phyloP scores from a whole-genome alignment of 2,797 vertebrate species.

The Malacoraja senta region DNA sequence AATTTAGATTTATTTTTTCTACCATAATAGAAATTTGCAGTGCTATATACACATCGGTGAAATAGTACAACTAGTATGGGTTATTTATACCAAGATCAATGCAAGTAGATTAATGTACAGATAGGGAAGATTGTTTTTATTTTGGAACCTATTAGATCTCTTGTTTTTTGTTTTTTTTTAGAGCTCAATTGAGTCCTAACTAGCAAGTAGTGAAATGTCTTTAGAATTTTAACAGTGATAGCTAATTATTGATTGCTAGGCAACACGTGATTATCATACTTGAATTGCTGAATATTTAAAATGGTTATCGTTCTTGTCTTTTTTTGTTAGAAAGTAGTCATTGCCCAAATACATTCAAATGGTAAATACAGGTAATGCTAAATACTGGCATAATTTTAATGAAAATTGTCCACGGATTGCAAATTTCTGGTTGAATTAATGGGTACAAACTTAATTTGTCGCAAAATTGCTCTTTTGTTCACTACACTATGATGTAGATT shows the following conservation, averaged over 20 bases:
- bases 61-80: neutral
- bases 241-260: neutral
- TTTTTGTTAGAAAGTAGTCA: neutral
- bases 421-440: neutral
- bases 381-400: neutral
- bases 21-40: neutral
- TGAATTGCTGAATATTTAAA: neutral
- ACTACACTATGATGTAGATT: neutral
- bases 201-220: neutral
- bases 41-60: neutral
- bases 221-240: neutral
- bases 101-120: neutral
- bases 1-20: neutral
- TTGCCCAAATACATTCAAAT: neutral
- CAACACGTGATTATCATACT: neutral
- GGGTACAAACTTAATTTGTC: neutral
- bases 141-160: neutral
- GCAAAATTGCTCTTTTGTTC: neutral
- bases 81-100: neutral
- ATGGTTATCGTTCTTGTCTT: neutral
- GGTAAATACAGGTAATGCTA: neutral
- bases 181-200: neutral
- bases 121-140: neutral
- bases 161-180: neutral
- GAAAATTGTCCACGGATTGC: neutral